phyloP scores from a whole-genome alignment of 2,113 vertebrate genomes.

The Eretmochelys imbricata region DNA sequence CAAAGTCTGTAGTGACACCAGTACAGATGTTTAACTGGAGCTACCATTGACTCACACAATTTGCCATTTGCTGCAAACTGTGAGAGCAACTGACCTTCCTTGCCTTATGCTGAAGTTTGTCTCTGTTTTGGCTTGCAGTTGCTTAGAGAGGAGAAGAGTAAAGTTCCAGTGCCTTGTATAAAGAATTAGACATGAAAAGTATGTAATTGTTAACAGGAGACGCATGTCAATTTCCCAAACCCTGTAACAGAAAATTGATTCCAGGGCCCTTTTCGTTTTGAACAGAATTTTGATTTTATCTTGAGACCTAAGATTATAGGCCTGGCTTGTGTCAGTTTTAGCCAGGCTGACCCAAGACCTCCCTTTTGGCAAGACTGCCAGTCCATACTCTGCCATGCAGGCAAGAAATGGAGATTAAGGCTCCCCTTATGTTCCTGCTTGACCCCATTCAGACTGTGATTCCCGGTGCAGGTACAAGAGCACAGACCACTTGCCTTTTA shows the following conservation, averaged over 20 bases:
- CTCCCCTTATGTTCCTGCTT: neutral
- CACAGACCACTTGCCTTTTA: neutral
- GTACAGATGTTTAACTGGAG: rapidly evolving
- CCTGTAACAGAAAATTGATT: neutral
- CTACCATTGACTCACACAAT: neutral
- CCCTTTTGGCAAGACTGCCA: neutral
- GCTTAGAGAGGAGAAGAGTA: neutral
- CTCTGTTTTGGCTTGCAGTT: neutral
- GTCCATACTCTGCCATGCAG: neutral
- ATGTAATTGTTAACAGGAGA: neutral
- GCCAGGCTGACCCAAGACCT: neutral
- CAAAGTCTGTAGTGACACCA: neutral
- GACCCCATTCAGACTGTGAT: neutral
- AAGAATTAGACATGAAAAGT: neutral
- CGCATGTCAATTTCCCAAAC: neutral
- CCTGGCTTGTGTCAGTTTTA: neutral
- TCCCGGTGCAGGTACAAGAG: neutral
- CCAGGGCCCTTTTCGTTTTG: slow-evolving; percentile 3
- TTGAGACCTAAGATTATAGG: slow-evolving; percentile 13
- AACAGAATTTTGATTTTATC: neutral
- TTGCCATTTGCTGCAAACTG: neutral
- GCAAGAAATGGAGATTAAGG: neutral
- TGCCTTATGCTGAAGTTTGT: neutral
- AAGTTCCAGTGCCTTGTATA: neutral
- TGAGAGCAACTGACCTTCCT: rapidly evolving